phyloP scores from a whole-genome alignment of 2,888 invertebrate genomes.

The Hirudinaria manillensis region DNA sequence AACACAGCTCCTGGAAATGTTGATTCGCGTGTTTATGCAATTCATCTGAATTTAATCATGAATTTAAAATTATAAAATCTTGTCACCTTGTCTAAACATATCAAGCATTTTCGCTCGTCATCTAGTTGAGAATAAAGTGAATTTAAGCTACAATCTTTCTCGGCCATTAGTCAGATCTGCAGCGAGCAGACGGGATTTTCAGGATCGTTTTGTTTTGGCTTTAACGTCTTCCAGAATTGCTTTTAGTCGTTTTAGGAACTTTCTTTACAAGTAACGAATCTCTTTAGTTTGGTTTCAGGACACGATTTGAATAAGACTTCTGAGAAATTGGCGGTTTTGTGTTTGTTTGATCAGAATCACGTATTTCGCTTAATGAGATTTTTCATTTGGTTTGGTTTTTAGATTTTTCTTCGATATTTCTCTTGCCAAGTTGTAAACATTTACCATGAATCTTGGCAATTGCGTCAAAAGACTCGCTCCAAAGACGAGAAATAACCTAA shows the following conservation, averaged over 20 bases:
- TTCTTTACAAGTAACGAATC: too few species aligned
- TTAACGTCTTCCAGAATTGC: too few species aligned
- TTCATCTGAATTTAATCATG: not conserved
- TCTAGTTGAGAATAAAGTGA: conserved; percentile 27
- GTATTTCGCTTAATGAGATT: too few species aligned
- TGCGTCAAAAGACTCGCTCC: too few species aligned
- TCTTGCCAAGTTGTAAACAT: conserved; percentile 7
- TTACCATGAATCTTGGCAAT: not conserved
- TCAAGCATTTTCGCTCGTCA: conserved; percentile 28
- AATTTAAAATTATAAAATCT: not conserved
- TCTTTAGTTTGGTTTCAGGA: too few species aligned
- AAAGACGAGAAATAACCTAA: too few species aligned
- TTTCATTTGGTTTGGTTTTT: not conserved
- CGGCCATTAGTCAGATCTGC: conserved; percentile 1
- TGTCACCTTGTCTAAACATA: conserved; percentile 17
- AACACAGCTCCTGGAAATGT: conserved; percentile 21
- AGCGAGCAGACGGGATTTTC: not conserved
- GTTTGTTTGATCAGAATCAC: too few species aligned
- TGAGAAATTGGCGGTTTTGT: too few species aligned
- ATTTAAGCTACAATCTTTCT: conserved; percentile 10
- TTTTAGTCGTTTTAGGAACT: too few species aligned
- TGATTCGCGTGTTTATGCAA: not conserved
- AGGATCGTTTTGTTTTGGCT: too few species aligned
- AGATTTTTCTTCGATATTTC: conserved; percentile 16
- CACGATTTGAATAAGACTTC: too few species aligned